Base-by-base conservation (phyloP, 2,888 invertebrate species). In the Orthonychiurus folsomi region DNA sequence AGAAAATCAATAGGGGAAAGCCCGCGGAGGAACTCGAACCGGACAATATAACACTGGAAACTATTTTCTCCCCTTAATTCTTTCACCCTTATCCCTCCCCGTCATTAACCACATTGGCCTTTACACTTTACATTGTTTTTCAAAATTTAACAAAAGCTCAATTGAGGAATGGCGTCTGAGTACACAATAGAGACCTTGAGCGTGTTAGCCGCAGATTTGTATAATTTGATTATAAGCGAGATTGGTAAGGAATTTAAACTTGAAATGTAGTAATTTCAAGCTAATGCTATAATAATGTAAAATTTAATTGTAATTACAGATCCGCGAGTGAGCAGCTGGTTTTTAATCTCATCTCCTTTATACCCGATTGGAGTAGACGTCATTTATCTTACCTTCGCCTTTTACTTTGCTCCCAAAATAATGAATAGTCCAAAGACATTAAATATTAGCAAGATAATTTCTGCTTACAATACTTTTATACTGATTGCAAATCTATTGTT, bases 301-400 rank as follows among this genome's bases (percentile, higher is more conserved):
- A 47, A 12, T 52, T 52, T 20, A 52, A 52, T 5, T 52, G n/a
- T 58, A 62, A n/a, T 63, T 63, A n/a, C 66, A 75, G 77, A 77
- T 69, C 71, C 71, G 3, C 70, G 76, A 25, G 76, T 77, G 18
- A 72, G 73, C 48, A 69, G 72, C 27, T 77, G 76, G 75, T 74
- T 74, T n/a, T 66, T 77, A 56, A 76, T 77, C 76, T 65, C 69
- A 25, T 75, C 76, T 15, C 77, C 77, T 2, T 63, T 66, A 24
- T 62, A 60, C 15, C 65, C 69, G 12, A 56, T 69, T 12, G 61
- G 65, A 18, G 56, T 70, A n/a, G 70, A 69, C 26, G 28, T 65
- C 9, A 21, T 60, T 0, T 73, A 73, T 60, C 57, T 73, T 23
- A n/a, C n/a, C 52, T 20, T n/a, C n/a, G 20, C 52, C 20, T 52